Evolutionary conservation across 1,140 invertebrate genomes (phyloP), one percentile per base, ranked within the genome.

Genomic region (Drosophila pseudoobscura): DNA sequence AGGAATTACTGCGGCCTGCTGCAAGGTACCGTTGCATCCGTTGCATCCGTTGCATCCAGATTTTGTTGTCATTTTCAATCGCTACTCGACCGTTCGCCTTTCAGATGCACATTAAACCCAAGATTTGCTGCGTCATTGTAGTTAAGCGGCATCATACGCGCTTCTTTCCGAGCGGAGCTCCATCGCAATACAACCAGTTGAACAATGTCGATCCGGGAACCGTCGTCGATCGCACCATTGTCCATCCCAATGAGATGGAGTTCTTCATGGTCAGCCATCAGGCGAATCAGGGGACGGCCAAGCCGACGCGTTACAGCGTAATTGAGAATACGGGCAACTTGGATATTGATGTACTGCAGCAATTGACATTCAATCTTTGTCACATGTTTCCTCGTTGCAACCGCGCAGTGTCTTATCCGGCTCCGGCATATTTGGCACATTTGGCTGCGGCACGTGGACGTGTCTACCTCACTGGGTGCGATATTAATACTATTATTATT

Each of bases 391-490:
- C 24, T 96, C 69, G 95, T 87, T 99, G 97, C 90, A 96, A 95
- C 53, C 93, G 97, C 55, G 94, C 96, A 2, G 97, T 99, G 0
- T 97, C 96, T 11, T 98, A 98, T 93, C 97, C 97, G 2, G 96
- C 98, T 1, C 97, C 97, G 2, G 98, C 97, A 0, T 24, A 24
- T 24, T 24, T 5, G 4, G 4, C 24, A 24, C 24, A 24, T 24
- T 5, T 24, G 24, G 24, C 5, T 24, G 24, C 24, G 24, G 24
- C 3, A 24, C 20, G 20, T 20, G 20, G 20, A 20, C 98, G 98
- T 92, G 95, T 63, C 93, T 20, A 20, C 20, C 20, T 94, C 0
- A 90, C 93, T 51, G 92, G 92, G 90, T 91, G 35, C 35, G 35
- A 20, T 50, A 53, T 1, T 13, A 13, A 24, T 24, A 5, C 0